phyloP scores from a whole-genome alignment of 2,113 vertebrate species.

The Saccopteryx bilineata region DNA sequence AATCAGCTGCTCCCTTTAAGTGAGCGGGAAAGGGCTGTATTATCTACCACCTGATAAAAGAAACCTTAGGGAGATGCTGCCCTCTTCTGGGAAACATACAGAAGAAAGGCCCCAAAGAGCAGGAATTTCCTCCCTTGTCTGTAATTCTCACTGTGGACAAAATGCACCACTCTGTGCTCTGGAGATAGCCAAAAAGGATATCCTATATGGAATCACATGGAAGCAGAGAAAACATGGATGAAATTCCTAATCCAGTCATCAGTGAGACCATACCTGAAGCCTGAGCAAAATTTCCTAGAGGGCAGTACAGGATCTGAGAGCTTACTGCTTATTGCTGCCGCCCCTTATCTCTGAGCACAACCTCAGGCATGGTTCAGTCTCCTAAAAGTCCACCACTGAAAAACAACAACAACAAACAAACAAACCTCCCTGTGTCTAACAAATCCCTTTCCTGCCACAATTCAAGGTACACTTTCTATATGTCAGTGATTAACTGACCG shows the following conservation, averaged over 20 bases:
- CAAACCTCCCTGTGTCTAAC: neutral
- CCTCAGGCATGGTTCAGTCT: neutral
- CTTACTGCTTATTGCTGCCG: neutral
- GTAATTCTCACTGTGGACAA: neutral
- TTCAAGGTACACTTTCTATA: neutral
- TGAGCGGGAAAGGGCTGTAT: neutral
- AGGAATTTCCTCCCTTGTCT: neutral
- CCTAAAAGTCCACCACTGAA: neutral
- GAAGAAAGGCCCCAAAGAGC: neutral
- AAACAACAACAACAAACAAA: neutral
- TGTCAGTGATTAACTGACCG: neutral
- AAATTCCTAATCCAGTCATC: neutral
- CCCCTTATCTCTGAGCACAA: neutral
- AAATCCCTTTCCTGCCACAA: neutral
- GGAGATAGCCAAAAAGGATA: neutral
- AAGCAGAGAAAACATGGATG: neutral
- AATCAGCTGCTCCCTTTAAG: neutral
- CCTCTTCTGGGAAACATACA: constrained; percentile 85
- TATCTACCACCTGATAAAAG: neutral
- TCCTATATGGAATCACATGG: neutral
- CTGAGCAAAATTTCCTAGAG: neutral
- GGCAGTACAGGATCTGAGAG: neutral
- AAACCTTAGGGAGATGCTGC: constrained; percentile 85
- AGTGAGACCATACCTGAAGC: neutral
- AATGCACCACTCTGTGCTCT: neutral